These are phyloP conservation scores for Monochamus saltuarius DNA, from an alignment of 1,140 invertebrate species.

Conservation along the genomic window DNA sequence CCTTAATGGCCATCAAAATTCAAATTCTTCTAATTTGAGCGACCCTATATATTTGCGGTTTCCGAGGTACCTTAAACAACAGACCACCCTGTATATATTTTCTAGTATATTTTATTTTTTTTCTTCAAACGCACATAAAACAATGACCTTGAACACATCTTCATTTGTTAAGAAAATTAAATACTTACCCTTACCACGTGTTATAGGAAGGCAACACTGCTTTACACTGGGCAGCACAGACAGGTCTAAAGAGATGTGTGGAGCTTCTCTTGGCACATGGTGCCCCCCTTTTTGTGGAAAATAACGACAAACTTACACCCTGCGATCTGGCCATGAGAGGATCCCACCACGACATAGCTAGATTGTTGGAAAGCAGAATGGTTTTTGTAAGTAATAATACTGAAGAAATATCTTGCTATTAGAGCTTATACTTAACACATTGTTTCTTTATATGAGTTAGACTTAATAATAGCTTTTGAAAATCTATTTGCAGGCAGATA, in stretches of 20 bases:
- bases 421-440: background rate
- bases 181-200: no score
- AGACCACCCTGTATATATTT: no score
- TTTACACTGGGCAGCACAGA: slow-evolving; percentile 65
- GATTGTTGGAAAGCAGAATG: slow-evolving; percentile 68
- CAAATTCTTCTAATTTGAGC: no score
- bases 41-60: no score
- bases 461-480: background rate
- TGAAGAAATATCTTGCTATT: background rate
- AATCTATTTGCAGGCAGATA: slow-evolving; percentile 49
- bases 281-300: slow-evolving; percentile 65
- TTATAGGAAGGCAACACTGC: slow-evolving; percentile 67
- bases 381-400: slow-evolving; percentile 62
- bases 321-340: slow-evolving; percentile 66
- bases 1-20: no score
- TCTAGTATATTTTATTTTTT: no score
- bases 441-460: background rate
- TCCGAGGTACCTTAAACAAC: no score
- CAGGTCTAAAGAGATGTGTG: slow-evolving; percentile 65
- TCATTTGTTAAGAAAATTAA: no score
- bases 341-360: slow-evolving; percentile 63
- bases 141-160: no score
- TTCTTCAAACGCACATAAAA: no score
- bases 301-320: slow-evolving; percentile 63
- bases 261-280: slow-evolving; percentile 64